Evolutionary conservation across 2,113 vertebrate genomes (phyloP), one percentile per base, ranked within the genome.

Genomic region (Toxotes chatareus): DNA sequence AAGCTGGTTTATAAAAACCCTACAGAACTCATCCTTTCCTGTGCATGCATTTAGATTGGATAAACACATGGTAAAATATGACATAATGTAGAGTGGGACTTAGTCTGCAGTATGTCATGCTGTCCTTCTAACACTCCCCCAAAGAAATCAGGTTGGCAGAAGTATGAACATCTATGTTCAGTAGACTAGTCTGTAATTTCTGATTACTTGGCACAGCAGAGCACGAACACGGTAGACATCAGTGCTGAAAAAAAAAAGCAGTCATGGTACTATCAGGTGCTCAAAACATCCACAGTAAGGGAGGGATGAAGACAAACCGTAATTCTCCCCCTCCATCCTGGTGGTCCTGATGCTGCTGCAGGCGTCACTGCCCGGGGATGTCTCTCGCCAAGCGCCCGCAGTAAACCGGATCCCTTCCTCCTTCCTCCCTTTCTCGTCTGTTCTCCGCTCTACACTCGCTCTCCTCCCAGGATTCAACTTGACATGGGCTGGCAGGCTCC

Each of bases 251-350:
- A 12, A 34, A 72, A 55, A 61, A 7, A 10, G 31, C 31, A 32
- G 46, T 67, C 21, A n/a, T 32, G 77, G 17, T 51, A 16, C 62
- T 36, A 12, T 19, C 3, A 55, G 11, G 12, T 17, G 38, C 46
- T 55, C 13, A 11, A n/a, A 62, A 17, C 51, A 17, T 23, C 5
- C 51, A n/a, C 27, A 8, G 60, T 49, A 5, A 44, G 57, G 63
- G 61, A 55, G 59, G 17, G 21, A 46, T 46, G 13, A 17, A 23
- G 44, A 85, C 94, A 7, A 74, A 94, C 95, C 93, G 88, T 91
- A 72, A 63, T 76, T 76, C 47, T 93, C 89, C 73, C 84, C 89
- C 68, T 94, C 91, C 94, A 94, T 94, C 81, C 88, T 64, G 84
- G 71, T 75, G 84, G 83, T 91, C 82, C 84, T 86, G 85, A 86